Evolutionary conservation across 2,113 vertebrate genomes (phyloP), one percentile per base, ranked within the genome.

Genomic region (Centropus bengalensis): DNA sequence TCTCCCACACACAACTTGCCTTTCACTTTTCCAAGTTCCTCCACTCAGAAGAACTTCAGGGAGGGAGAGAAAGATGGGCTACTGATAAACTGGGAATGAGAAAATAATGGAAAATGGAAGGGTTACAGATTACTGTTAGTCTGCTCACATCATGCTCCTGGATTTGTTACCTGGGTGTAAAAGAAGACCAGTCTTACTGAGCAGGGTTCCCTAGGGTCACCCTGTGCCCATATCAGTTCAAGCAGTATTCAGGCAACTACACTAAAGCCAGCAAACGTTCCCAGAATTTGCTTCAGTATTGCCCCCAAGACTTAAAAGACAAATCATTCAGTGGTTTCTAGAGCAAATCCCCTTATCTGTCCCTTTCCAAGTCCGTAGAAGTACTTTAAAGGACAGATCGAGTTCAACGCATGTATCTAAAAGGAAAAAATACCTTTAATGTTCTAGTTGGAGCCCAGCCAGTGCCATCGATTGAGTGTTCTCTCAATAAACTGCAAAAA

Each of bases 371-470:
- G 16, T 28, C 36, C 24, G 19, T 8, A 30, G 4, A 17, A 76
- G 10, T 56, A 62, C 63, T 89, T 80, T 33, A 56, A 23, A 58
- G 84, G 32, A 49, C 24, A 2, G 7, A 69, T 14, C 20, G 42
- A 27, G 18, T 75, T 62, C 8, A 1, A 71, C 24, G 14, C 20
- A 67, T 5, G 33, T 47, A 88, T 67, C 42, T 86, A 67, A 88
- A 89, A 91, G 26, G 28, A 76, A 78, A 90, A n/a, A 73, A 95
- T 98, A 99, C 99, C 99, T 99, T 99, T 97, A 99, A 97, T 1
- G 99, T 99, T 97, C 99, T 98, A 16, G 99, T 99, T 62, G 99
- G 99, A 69, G 99, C 99, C 99, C 99, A 99, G 95, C 99, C 99
- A 71, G 99, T 99, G 91, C 99, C 99, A 69, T 99, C 99, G 67